A percentile compares a stretch with the other conserved stretches of the same genome.
phyloP scores from a whole-genome alignment of 2,888 invertebrate genomes.

The Diachrysia chrysitis region DNA sequence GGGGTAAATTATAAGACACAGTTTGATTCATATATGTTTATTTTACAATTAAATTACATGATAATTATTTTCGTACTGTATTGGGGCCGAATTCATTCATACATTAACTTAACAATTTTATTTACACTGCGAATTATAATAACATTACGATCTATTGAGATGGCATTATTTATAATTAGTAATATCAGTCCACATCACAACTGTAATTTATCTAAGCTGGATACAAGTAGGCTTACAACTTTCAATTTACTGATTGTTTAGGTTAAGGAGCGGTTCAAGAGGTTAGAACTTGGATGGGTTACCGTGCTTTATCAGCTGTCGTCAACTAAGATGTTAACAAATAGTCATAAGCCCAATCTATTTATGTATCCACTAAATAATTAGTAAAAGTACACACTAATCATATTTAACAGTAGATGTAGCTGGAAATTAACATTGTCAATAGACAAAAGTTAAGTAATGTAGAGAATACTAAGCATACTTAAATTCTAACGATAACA shows the following conservation, averaged over 20 bases:
- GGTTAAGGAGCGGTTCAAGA: neutral
- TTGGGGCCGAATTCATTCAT: constrained; percentile 71
- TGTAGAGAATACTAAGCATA: neutral
- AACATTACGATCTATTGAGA: constrained; percentile 72
- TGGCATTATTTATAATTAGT: constrained; percentile 77
- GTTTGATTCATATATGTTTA: constrained; percentile 67
- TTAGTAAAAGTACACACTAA: constrained; percentile 29
- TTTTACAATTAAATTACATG: constrained; percentile 71
- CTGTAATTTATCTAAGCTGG: constrained; percentile 59
- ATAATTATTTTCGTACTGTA: constrained; percentile 64
- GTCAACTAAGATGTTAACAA: neutral
- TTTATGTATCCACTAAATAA: constrained; percentile 12
- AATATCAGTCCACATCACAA: constrained; percentile 85
- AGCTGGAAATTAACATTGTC: neutral
- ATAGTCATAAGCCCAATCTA: neutral
- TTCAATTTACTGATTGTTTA: neutral
- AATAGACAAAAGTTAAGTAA: constrained; percentile 4
- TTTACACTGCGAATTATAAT: constrained; percentile 67
- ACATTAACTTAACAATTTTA: constrained; percentile 58
- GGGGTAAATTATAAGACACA: constrained; percentile 24
- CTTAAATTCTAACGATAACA: neutral
- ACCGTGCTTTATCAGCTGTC: neutral
- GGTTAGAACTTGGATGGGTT: neutral
- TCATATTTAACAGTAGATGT: neutral
- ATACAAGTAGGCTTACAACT: neutral